Conservation (phyloP, 2,113 vertebrate genomes). For the Piaya cayana region DNA sequence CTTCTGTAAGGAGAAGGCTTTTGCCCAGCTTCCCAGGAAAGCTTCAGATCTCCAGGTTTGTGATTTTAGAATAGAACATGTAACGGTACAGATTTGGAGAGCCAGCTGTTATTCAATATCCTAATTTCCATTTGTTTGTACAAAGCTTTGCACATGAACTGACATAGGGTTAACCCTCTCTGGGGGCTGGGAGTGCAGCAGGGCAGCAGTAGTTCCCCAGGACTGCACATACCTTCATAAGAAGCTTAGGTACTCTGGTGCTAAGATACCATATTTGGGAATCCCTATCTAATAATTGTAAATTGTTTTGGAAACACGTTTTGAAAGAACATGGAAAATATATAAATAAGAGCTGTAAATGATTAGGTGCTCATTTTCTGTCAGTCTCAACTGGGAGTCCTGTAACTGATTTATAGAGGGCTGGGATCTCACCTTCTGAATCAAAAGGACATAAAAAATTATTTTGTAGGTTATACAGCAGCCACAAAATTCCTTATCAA, state of each 20-base stretch:
- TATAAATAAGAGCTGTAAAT: not conserved
- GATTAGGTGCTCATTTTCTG: not conserved
- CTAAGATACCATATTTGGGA: not conserved
- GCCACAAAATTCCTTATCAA: not conserved
- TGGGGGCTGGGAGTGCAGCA: not conserved
- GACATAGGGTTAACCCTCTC: not conserved
- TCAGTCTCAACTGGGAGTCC: not conserved
- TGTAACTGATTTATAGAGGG: not conserved
- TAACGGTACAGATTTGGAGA: not conserved
- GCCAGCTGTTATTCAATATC: not conserved
- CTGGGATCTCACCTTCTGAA: conserved; percentile 2
- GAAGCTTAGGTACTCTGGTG: not conserved
- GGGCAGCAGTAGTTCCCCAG: not conserved
- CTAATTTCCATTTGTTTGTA: not conserved
- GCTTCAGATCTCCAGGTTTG: not conserved
- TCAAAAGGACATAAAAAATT: not conserved
- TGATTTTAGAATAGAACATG: not conserved
- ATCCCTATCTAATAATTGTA: not conserved
- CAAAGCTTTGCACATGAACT: not conserved
- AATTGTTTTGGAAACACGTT: not conserved
- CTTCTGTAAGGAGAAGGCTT: not conserved
- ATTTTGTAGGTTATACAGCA: conserved; percentile 7
- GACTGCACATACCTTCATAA: not conserved
- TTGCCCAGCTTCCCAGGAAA: not conserved
- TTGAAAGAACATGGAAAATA: not conserved